These are phyloP conservation scores for Eristalis arbustorum DNA, from an alignment of 2,888 invertebrate genomes.

Conservation along the genomic window DNA sequence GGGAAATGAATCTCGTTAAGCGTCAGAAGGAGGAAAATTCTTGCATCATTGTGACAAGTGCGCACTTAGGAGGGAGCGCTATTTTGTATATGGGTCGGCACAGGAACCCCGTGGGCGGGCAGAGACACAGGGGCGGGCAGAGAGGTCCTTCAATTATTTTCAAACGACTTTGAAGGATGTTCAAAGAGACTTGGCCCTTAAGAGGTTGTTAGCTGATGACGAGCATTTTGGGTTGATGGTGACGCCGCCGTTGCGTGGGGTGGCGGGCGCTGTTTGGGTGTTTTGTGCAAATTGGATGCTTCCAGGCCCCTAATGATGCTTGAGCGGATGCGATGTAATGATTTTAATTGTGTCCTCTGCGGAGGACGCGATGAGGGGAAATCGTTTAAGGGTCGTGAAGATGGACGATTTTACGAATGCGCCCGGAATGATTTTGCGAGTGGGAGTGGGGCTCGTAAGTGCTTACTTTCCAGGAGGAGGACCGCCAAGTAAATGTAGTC, in stretches of 20 bases:
- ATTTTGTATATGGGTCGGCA: not conserved
- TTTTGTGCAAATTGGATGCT: conserved; percentile 40
- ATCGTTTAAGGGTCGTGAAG: not conserved
- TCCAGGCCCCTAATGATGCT: conserved; percentile 30
- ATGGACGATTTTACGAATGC: not conserved
- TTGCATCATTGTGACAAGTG: conserved; percentile 56
- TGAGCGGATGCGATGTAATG: conserved; percentile 15
- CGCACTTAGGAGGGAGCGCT: conserved; percentile 20
- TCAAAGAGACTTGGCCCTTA: conserved; percentile 4
- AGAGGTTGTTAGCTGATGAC: conserved; percentile 25
- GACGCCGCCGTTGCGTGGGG: not conserved
- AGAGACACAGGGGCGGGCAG: not conserved
- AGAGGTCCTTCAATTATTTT: conserved; percentile 36
- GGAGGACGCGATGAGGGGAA: not conserved
- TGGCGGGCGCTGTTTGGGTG: not conserved
- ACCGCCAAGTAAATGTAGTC: not conserved
- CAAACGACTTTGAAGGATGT: conserved; percentile 34
- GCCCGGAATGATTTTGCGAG: too few species aligned
- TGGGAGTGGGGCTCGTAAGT: not conserved
- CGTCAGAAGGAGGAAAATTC: conserved; percentile 13
- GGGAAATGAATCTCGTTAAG: conserved; percentile 50
- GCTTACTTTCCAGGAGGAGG: not conserved
- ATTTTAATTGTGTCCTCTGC: conserved; percentile 18
- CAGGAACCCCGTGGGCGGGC: not conserved
- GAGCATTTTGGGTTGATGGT: not conserved